Evolutionary conservation across 2,888 invertebrate species (phyloP).

Genomic region (Calephelis perditalis): DNA sequence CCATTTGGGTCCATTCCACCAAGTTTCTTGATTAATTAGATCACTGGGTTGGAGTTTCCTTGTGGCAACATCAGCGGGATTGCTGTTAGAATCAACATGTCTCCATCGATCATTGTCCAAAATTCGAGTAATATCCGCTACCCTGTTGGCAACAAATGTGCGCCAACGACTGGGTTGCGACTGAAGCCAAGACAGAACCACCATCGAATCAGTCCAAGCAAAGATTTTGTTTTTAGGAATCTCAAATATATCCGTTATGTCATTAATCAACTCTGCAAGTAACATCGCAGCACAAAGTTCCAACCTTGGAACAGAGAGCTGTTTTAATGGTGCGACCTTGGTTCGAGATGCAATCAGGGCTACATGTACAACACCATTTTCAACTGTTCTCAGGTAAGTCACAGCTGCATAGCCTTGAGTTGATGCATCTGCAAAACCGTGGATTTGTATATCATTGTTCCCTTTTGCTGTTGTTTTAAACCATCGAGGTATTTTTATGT

Average conservation of each 20-base stretch:
- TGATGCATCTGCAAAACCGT: slow-evolving; percentile 16
- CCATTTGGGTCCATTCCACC: slow-evolving; percentile 24
- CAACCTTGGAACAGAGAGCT: slow-evolving; percentile 28
- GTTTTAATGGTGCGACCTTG: slow-evolving; percentile 31
- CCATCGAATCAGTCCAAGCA: slow-evolving; percentile 11
- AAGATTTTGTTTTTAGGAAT: neutral
- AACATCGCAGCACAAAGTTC: slow-evolving; percentile 32
- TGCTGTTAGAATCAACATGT: slow-evolving; percentile 21
- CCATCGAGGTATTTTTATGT: slow-evolving; percentile 14
- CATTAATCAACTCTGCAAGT: slow-evolving; percentile 20
- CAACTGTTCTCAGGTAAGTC: slow-evolving; percentile 8
- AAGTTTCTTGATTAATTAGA: slow-evolving; percentile 13
- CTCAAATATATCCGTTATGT: slow-evolving; percentile 18
- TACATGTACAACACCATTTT: slow-evolving; percentile 4
- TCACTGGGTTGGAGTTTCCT: slow-evolving; percentile 20
- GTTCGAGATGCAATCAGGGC: neutral
- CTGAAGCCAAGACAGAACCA: slow-evolving; percentile 25
- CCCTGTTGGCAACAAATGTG: slow-evolving; percentile 25
- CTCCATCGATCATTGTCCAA: slow-evolving; percentile 24
- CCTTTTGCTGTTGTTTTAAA: slow-evolving; percentile 4
- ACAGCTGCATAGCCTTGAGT: slow-evolving; percentile 15
- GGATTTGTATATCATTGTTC: slow-evolving; percentile 1
- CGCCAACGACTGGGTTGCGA: slow-evolving; percentile 24
- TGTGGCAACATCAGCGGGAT: slow-evolving; percentile 26
- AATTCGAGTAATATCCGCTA: slow-evolving; percentile 19